Evolutionary conservation across 2,113 vertebrate genomes (phyloP), one percentile per base, ranked within the genome.

Genomic region (Sinosuthora webbiana): DNA sequence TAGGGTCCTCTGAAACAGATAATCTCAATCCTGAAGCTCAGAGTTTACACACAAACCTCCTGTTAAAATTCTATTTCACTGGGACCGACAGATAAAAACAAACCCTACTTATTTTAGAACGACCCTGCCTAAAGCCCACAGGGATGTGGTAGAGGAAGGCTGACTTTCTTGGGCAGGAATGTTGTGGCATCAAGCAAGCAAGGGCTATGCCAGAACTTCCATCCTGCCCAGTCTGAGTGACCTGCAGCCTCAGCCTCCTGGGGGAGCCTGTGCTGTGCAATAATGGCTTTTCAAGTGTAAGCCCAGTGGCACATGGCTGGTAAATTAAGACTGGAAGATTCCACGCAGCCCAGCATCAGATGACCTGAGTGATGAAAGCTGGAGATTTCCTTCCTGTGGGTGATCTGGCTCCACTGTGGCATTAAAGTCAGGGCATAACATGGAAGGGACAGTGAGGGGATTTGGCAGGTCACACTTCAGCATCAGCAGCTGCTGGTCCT

Each of bases 231-330:
- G 39, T 9, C 3, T 50, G 47, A 4, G 39, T n/a, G 77, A 68
- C 13, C 77, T 64, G 76, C 71, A 86, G 28, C 18, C 41, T 65
- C 74, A 44, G 79, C 70, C 63, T 3, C 56, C 30, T 70, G 37
- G 0, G 0, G 45, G 20, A 87, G 27, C 60, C 45, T 30, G n/a
- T 15, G 6, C n/a, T 8, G 8, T 4, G 2, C 44, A 73, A 5
- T 9, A 28, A 49, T 24, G 4, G 3, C 2, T 22, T 15, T 15
- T 69, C 62, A 28, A 57, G 12, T 37, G 15, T 2, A 57, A 93
- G 65, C 56, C 28, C 31, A 14, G 39, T 0, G 24, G 27, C 31
- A 84, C 42, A 39, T 0, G 2, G 53, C 23, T 56, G 88, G 81
- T 56, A 81, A 86, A 97, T 63, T 12, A 55, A 62, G 45, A 22